Base-by-base conservation (phyloP, 2,113 vertebrate species). In the Atractosteus spatula region DNA sequence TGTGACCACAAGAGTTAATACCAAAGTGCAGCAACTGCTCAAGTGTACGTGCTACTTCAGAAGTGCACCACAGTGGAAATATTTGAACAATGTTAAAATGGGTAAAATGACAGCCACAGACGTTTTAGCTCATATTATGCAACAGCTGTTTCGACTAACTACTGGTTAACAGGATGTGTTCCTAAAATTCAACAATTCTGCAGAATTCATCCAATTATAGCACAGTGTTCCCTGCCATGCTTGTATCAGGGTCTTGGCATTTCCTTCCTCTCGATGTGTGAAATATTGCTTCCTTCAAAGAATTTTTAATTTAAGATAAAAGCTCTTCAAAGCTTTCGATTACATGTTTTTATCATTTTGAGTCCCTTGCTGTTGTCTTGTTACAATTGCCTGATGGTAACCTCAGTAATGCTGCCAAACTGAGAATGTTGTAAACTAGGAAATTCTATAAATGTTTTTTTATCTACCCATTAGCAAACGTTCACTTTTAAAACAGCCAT, bases 251-350 rank as follows among this genome's bases (percentile, higher is more conserved):
- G 14, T n/a, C 14, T 4, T 55, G 66, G 56, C n/a, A 63, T 62
- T 74, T 68, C 59, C 56, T 74, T 67, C 67, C 57, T 69, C 57
- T 69, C 43, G 66, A 47, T 62, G 72, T 74, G 66, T 63, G 55
- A 68, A 69, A 62, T 55, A 74, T 62, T 42, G 61, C 59, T 74
- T 62, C 71, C 71, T 62, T 17, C 41, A 66, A 73, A 67, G 55
- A 66, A 66, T 47, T 29, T 62, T 43, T 42, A 55, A 45, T 62
- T 45, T 44, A 73, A 73, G 41, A 59, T 59, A 54, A 72, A 65
- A 67, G 42, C 65, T 44, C 64, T 41, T 16, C 64, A 67, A 8
- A n/a, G 66, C 44, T 17, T 51, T 62, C 61, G 68, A 59, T 44
- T 42, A 62, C 66, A 68, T 74, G 56, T 74, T 69, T 74, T 74